Percentiles rank a stretch among this genome's conserved stretches.
Evolutionary conservation across 2,888 invertebrate genomes (phyloP).

Genomic region (Orchesella flavescens): DNA sequence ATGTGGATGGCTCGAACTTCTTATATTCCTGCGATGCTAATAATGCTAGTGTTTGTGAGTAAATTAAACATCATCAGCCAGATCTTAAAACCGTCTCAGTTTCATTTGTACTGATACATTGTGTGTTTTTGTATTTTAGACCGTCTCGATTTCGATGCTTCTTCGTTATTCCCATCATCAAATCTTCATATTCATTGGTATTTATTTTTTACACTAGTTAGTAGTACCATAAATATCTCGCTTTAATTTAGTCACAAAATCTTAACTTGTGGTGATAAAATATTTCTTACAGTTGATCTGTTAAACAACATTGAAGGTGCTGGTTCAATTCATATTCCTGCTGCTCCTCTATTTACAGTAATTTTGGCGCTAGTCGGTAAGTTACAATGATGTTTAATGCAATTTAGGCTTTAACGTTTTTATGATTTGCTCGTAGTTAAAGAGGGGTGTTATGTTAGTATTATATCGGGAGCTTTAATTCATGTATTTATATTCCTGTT

Average conservation of each 20-base stretch:
- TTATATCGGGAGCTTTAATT: too few relatives aligned
- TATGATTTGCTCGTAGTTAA: too few relatives aligned
- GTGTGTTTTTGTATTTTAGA: constrained; percentile 81
- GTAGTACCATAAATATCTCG: too few relatives aligned
- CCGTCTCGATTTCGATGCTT: constrained; percentile 97
- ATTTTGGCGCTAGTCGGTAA: constrained; percentile 98
- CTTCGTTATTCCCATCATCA: constrained; percentile 99
- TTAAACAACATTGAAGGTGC: constrained; percentile 88
- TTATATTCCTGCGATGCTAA: constrained; percentile 95
- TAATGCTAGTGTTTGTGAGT: constrained; percentile 99
- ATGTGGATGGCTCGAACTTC: constrained; percentile 97
- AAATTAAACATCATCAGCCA: too few relatives aligned
- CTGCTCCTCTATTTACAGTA: constrained; percentile 96
- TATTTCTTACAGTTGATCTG: constrained; percentile 86
- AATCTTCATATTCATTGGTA: constrained; percentile 99
- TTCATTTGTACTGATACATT: too few relatives aligned
- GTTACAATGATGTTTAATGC: constrained; percentile 74
- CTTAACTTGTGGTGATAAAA: constrained; percentile 7
- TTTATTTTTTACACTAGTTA: constrained; percentile 75
- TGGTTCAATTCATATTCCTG: constrained; percentile 89
- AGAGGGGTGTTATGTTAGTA: too few relatives aligned
- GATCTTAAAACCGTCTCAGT: too few relatives aligned
- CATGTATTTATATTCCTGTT: background rate
- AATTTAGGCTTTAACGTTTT: too few relatives aligned
- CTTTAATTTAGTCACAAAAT: too few relatives aligned